These are phyloP conservation scores for Sandelia bainsii DNA, from an alignment of 2,797 vertebrate species.

Conservation along the genomic window DNA sequence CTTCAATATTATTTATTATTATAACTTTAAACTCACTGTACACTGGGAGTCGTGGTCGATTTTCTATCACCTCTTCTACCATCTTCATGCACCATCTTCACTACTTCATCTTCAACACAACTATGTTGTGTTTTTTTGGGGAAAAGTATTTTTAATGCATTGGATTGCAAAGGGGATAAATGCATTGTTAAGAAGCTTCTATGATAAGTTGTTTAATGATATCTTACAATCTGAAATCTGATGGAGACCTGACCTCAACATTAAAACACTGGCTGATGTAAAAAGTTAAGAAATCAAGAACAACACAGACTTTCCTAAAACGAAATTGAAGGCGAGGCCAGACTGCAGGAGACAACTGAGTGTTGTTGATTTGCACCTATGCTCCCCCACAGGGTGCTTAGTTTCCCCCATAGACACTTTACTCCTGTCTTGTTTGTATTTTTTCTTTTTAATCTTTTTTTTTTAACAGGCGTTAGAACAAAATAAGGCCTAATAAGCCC, in stretches of 20 bases:
- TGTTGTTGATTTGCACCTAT: neutral
- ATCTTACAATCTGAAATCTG: neutral
- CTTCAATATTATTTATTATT: too few relatives aligned
- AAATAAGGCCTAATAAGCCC: constrained; percentile 8
- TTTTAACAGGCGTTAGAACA: constrained; percentile 2
- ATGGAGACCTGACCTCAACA: neutral
- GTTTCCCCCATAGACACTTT: neutral
- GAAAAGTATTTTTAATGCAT: too few relatives aligned
- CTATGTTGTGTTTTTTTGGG: too few relatives aligned
- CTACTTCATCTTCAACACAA: too few relatives aligned
- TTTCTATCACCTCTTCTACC: too few relatives aligned
- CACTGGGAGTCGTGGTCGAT: too few relatives aligned
- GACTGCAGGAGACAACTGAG: neutral
- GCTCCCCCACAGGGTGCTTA: neutral
- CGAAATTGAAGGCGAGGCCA: neutral
- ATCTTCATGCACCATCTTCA: too few relatives aligned
- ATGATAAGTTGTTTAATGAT: neutral
- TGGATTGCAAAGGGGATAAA: too few relatives aligned
- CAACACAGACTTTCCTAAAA: neutral
- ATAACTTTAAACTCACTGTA: too few relatives aligned
- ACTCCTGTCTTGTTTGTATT: neutral
- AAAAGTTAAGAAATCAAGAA: neutral
- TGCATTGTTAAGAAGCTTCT: neutral
- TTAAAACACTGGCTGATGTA: neutral
- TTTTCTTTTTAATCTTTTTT: constrained; percentile 36